Conservation (phyloP, 2,113 vertebrate genomes). For the Rhinolophus ferrumequinum region DNA sequence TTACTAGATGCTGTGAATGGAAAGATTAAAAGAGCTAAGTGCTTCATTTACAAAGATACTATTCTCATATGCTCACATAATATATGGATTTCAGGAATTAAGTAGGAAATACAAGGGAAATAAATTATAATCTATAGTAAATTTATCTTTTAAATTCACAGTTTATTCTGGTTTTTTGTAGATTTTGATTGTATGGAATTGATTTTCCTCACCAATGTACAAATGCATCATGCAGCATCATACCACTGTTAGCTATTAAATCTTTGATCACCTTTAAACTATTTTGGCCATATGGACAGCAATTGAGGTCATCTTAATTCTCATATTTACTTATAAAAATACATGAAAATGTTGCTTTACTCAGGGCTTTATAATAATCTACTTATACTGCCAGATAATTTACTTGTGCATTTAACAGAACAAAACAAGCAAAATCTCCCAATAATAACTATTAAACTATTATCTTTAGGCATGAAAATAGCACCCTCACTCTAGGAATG, state of each 20-base stretch:
- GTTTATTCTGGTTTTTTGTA: background rate
- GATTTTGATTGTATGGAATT: background rate
- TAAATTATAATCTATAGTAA: background rate
- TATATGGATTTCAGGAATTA: background rate
- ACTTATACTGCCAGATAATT: background rate
- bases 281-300: background rate
- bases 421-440: background rate
- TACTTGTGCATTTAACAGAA: background rate
- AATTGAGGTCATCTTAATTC: background rate
- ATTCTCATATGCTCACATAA: background rate
- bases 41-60: background rate
- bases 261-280: background rate
- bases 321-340: background rate
- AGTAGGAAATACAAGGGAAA: background rate
- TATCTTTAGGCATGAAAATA: background rate
- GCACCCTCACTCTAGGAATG: background rate
- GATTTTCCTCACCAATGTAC: background rate
- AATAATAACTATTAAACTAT: background rate
- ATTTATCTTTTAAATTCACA: background rate
- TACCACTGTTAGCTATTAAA: background rate
- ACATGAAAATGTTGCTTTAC: background rate
- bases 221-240: background rate
- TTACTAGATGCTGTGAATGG: background rate
- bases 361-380: background rate
- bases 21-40: background rate